phyloP scores from a whole-genome alignment of 2,113 vertebrate genomes.

The Eubucco bourcierii region DNA sequence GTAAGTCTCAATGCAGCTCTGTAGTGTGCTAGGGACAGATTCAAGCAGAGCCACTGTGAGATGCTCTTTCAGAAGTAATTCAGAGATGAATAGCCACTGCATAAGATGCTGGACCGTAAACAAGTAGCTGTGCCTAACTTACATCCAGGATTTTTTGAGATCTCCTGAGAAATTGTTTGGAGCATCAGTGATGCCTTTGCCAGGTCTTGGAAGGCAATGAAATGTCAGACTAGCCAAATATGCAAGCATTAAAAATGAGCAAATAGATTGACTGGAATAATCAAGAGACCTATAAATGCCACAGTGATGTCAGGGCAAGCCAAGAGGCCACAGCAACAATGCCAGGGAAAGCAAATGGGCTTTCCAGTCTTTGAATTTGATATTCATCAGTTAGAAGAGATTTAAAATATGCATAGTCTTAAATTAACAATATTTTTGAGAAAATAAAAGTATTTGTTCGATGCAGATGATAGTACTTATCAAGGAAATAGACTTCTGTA shows the following conservation, averaged over 20 bases:
- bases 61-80: not conserved
- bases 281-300: not conserved
- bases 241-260: not conserved
- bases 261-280: not conserved
- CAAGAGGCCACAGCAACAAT: not conserved
- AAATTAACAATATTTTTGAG: not conserved
- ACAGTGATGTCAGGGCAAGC: not conserved
- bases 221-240: not conserved
- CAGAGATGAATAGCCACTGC: not conserved
- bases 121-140: not conserved
- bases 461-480: not conserved
- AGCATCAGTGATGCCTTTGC: not conserved
- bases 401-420: not conserved
- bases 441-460: not conserved
- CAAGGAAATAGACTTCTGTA: not conserved
- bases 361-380: not conserved
- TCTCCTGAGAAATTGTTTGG: not conserved
- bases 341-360: not conserved
- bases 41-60: not conserved
- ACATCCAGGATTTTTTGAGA: not conserved
- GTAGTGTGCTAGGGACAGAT: fast-evolving
- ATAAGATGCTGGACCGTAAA: not conserved
- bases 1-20: not conserved
- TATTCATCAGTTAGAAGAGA: not conserved
- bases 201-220: not conserved